phyloP scores from a whole-genome alignment of 2,888 invertebrate species.

The Aphidoletes aphidimyza region DNA sequence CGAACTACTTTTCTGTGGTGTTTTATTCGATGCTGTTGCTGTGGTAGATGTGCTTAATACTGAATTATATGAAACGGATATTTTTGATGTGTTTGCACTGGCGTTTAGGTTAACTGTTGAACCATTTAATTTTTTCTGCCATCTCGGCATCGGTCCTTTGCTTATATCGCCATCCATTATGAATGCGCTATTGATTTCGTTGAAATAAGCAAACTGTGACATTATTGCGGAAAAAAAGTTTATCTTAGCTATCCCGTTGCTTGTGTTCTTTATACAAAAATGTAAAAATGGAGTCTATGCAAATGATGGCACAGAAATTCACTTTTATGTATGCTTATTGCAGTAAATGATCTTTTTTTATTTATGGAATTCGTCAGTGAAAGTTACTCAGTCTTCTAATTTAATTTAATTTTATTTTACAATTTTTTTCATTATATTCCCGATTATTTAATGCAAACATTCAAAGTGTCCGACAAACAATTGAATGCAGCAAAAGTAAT shows the following conservation, averaged over 20 bases:
- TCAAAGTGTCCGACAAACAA: not conserved
- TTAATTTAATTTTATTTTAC: not conserved
- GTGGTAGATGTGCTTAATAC: slow-evolving; percentile 70
- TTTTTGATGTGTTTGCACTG: slow-evolving; percentile 75
- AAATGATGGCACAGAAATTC: not conserved
- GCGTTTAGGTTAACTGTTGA: slow-evolving; percentile 68
- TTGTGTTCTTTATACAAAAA: not conserved
- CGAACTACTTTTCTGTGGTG: slow-evolving; percentile 66
- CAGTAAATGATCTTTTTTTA: no score
- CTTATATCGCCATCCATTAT: slow-evolving; percentile 83
- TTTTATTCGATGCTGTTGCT: slow-evolving; percentile 70
- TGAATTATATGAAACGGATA: slow-evolving; percentile 71
- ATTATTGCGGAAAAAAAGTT: not conserved
- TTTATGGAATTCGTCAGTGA: no score
- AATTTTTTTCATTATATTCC: not conserved
- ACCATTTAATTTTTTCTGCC: slow-evolving; percentile 78
- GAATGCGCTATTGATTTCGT: slow-evolving; percentile 69
- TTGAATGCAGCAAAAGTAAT: not conserved
- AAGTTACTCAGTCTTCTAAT: no score
- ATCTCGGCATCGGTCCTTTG: slow-evolving; percentile 81
- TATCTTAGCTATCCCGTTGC: not conserved
- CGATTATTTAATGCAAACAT: not conserved
- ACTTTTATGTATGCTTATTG: not conserved
- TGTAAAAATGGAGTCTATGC: slow-evolving; percentile 12
- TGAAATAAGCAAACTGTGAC: slow-evolving; percentile 54